phyloP scores from a whole-genome alignment of 1,140 invertebrate genomes.

The Drosophila kurseongensis region DNA sequence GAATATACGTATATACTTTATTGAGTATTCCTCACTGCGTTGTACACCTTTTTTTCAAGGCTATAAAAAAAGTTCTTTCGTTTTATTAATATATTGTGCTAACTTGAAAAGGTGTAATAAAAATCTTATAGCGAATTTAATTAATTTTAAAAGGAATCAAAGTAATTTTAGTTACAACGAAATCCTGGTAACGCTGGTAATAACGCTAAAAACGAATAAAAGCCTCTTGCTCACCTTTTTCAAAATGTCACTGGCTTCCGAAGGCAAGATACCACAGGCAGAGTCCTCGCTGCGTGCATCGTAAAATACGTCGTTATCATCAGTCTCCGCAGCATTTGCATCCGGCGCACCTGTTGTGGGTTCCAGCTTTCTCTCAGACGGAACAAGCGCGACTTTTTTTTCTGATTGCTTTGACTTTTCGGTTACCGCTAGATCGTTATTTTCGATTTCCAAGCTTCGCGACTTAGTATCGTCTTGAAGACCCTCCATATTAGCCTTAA shows the following conservation, averaged over 20 bases:
- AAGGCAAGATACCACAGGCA: slow-evolving; percentile 11
- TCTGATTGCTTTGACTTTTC: neutral
- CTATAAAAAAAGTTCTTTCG: too few relatives aligned
- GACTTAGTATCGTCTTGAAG: slow-evolving; percentile 73
- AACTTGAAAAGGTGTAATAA: too few relatives aligned
- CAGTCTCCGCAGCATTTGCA: slow-evolving; percentile 33
- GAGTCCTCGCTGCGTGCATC: slow-evolving; percentile 81
- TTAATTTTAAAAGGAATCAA: too few relatives aligned
- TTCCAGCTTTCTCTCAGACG: neutral
- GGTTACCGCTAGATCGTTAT: slow-evolving; percentile 28
- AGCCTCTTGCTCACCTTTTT: slow-evolving; percentile 26
- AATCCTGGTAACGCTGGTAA: too few relatives aligned
- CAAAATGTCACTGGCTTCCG: neutral
- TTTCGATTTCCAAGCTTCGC: slow-evolving; percentile 60
- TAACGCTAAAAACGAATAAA: too few relatives aligned
- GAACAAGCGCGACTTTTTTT: neutral
- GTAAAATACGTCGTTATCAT: slow-evolving; percentile 81
- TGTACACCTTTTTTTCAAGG: too few relatives aligned
- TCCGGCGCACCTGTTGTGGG: neutral
- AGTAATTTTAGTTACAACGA: too few relatives aligned
- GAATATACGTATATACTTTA: too few relatives aligned
- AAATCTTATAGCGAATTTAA: too few relatives aligned
- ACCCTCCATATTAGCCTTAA: slow-evolving; percentile 76
- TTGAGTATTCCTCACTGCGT: too few relatives aligned
- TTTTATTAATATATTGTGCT: too few relatives aligned